phyloP scores from a whole-genome alignment of 2,797 vertebrate genomes.

The Adelosebastes latens region DNA sequence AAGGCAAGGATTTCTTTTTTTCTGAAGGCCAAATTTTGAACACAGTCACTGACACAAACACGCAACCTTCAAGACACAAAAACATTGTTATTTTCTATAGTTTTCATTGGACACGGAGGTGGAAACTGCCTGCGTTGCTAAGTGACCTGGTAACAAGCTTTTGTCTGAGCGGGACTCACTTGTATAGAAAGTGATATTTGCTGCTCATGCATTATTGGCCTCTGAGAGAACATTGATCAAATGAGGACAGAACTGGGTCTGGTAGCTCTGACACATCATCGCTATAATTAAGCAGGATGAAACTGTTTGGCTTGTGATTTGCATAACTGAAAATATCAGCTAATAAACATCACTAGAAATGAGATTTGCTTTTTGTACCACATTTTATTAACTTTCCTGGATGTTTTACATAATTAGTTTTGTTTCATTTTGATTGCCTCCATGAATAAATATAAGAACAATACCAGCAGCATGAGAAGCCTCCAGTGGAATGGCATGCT shows the following conservation, averaged over 20 bases:
- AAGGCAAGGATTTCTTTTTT: not conserved
- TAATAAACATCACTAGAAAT: not conserved
- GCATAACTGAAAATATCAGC: not conserved
- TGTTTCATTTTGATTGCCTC: not conserved
- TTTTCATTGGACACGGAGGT: slow-evolving; percentile 4
- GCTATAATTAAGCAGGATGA: slow-evolving; percentile 7
- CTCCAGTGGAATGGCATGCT: not conserved
- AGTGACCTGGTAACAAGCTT: slow-evolving; percentile 46
- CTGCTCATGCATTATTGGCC: slow-evolving; percentile 40
- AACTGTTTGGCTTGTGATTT: not conserved
- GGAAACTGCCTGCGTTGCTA: slow-evolving; percentile 28
- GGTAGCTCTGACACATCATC: slow-evolving; percentile 4
- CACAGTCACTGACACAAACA: slow-evolving; percentile 14
- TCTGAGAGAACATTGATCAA: slow-evolving; percentile 62
- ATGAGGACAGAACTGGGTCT: slow-evolving; percentile 60
- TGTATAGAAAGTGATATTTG: slow-evolving; percentile 39
- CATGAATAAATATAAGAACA: not conserved
- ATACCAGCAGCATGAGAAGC: not conserved
- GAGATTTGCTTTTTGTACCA: not conserved
- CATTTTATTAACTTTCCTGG: not conserved
- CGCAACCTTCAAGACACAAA: slow-evolving; percentile 29
- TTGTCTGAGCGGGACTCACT: not conserved
- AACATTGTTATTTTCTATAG: not conserved
- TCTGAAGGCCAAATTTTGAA: not conserved
- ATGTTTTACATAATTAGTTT: not conserved